Base-by-base conservation (phyloP, 1,140 invertebrate species). In the Akabosia matsudoensis region DNA sequence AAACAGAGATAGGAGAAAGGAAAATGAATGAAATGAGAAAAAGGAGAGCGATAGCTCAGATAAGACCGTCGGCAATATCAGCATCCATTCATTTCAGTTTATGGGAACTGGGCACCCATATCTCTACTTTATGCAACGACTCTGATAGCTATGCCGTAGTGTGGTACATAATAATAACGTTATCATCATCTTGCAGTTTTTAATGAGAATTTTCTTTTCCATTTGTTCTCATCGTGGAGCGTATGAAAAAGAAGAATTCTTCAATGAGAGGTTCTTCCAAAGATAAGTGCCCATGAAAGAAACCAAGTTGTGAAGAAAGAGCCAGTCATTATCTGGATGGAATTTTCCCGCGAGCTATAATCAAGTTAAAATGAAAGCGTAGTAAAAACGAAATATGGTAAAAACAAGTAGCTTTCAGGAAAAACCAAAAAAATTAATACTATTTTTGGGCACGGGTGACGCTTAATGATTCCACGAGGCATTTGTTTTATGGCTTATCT, bases 321-420 rank as follows among this genome's bases (percentile, higher is more conserved):
- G 10, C 10, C 54, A 56, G 54, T 56, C 54, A 56, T 56, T 56
- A 56, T 56, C 54, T 56, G 4, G 3, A 24, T 56, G 54, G 54
- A 56, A 24, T 56, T 56, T 56, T 10, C 54, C 37, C 22, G 13
- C 13, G 7, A 56, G 54, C 54, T 16, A 56, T 56, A 56, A 56
- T 56, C 54, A 16, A 56, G 37, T 45, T 45, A 56, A 56, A 56
- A 56, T 56, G 54, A 56, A 56, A n/a, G 54, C 54, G 54, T 22
- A 24, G 54, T 13, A 18, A 45, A 45, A 45, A 45, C 7, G 18
- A 18, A 45, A 45, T 45, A 18, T n/a, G 18, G 37, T 45, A 18
- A 18, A 45, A 45, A 45, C 37, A 18, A 45, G 37, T 10, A 45
- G 37, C 37, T 10, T 45, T 45, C 7, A 45, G 7, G 37, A 45